Evolutionary conservation across 1,140 invertebrate species (phyloP).

Genomic region (Drosophila ogumai): DNA sequence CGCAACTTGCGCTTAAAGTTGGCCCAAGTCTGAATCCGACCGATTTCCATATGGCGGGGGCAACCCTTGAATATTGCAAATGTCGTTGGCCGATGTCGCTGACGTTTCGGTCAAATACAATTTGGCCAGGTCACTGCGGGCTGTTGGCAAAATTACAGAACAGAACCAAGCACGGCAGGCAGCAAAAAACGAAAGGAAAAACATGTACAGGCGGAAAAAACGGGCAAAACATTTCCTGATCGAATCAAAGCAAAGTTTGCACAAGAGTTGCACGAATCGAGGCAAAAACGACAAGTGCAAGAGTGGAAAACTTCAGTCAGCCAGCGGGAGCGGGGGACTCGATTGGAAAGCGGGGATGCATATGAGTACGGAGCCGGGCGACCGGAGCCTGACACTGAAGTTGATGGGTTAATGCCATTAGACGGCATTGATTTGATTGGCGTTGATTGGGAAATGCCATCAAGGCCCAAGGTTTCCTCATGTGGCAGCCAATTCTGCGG

Average conservation of each 20-base stretch:
- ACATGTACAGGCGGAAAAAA: constrained; percentile 26
- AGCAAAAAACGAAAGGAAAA: constrained; percentile 14
- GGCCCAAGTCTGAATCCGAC: constrained; percentile 14
- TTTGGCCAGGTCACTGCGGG: constrained; percentile 43
- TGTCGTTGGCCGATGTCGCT: constrained; percentile 66
- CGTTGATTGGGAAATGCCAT: constrained; percentile 80
- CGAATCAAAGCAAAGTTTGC: constrained; percentile 72
- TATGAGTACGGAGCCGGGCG: constrained; percentile 20
- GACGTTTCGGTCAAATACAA: constrained; percentile 62
- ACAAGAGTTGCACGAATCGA: constrained; percentile 46
- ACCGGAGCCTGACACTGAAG: constrained; percentile 61
- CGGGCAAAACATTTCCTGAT: constrained; percentile 71
- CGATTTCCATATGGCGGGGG: constrained; percentile 49
- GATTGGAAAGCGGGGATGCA: constrained; percentile 41
- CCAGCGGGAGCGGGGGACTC: background rate
- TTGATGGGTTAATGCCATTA: constrained; percentile 83
- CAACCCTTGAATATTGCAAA: constrained; percentile 74
- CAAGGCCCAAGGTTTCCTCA: constrained; percentile 8
- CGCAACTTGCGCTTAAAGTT: constrained; percentile 38
- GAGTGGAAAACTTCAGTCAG: constrained; percentile 41
- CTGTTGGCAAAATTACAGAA: constrained; percentile 66
- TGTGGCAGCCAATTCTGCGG: constrained; percentile 9
- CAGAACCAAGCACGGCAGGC: constrained; percentile 23
- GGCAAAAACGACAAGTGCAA: constrained; percentile 38
- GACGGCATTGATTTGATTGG: constrained; percentile 82